Evolutionary conservation across 1,140 invertebrate species (phyloP).

Genomic region (Pseudachorutes palmiensis): DNA sequence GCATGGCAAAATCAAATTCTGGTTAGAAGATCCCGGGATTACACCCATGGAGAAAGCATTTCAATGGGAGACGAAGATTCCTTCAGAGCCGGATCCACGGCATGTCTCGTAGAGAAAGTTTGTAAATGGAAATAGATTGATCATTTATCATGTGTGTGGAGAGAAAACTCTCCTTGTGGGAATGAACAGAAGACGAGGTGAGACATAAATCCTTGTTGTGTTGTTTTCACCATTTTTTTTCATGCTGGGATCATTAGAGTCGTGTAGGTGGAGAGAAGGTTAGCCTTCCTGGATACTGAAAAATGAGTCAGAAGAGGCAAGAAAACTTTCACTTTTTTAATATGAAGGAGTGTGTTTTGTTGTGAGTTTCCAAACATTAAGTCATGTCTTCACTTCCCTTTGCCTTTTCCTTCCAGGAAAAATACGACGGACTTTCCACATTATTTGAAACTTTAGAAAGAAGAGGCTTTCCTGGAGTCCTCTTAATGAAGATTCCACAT

Average conservation of each 20-base stretch:
- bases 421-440: neutral
- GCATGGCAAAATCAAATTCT: no score
- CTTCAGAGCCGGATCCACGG: neutral
- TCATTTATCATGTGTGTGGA: conserved; percentile 30
- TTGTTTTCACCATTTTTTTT: neutral
- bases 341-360: conserved; percentile 6
- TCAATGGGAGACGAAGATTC: neutral
- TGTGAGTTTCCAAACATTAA: neutral
- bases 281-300: neutral
- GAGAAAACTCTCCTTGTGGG: neutral
- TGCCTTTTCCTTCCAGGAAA: neutral
- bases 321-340: conserved; percentile 10
- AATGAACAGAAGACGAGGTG: neutral
- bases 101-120: conserved; percentile 16
- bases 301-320: neutral
- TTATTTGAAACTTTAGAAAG: conserved; percentile 6
- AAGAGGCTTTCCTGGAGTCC: neutral
- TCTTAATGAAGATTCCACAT: conserved; percentile 10
- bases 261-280: neutral
- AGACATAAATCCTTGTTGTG: conserved; percentile 23
- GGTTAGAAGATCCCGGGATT: no score
- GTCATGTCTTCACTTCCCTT: conserved; percentile 5
- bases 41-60: neutral
- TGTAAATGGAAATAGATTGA: conserved; percentile 34
- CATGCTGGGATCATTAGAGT: conserved; percentile 6